Evolutionary conservation across 2,888 invertebrate genomes (phyloP), one percentile per base, ranked within the genome.

Genomic region (Fabriciana adippe): DNA sequence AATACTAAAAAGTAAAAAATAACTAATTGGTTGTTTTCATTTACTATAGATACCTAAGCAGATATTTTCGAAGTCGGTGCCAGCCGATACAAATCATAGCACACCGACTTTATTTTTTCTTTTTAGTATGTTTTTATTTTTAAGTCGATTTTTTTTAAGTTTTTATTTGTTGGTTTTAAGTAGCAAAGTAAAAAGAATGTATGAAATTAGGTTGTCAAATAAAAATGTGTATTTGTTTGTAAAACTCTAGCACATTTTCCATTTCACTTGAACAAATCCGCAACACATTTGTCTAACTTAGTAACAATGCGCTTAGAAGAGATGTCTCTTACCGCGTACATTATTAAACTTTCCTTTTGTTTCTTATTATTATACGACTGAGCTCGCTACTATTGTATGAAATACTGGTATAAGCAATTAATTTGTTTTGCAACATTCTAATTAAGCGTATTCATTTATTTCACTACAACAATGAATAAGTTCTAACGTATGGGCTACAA

Each of bases 291-390:
- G 45, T 53, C 47, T 51, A 64, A 35, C 51, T 59, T 55, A 31
- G 63, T 55, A 55, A 64, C 55, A 59, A 64, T 45, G 66, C 59
- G 60, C 66, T 60, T 60, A 66, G 59, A 62, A 63, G 55, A 35
- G 60, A 50, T 55, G 60, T 60, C 55, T 61, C 60, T 66, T 54
- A 55, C 48, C 55, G 48, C 55, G 64, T 56, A 53, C 66, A 60
- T 67, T 69, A 69, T 69, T 69, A 69, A 69, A 64, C 66, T 61
- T 50, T 55, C 61, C 66, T 64, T 67, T 69, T 69, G 66, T 69
- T 48, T 41, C 59, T 57, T 57, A 54, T 59, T 66, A 53, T 54
- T 51, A 53, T 51, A 53, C 15, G 51, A 45, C 50, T 59, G 66
- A 55, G 50, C 55, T 48, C 66, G 48, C 41, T 51, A 54, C 35